Evolutionary conservation across 1,140 invertebrate genomes (phyloP).

Genomic region (Drosophila santomea): DNA sequence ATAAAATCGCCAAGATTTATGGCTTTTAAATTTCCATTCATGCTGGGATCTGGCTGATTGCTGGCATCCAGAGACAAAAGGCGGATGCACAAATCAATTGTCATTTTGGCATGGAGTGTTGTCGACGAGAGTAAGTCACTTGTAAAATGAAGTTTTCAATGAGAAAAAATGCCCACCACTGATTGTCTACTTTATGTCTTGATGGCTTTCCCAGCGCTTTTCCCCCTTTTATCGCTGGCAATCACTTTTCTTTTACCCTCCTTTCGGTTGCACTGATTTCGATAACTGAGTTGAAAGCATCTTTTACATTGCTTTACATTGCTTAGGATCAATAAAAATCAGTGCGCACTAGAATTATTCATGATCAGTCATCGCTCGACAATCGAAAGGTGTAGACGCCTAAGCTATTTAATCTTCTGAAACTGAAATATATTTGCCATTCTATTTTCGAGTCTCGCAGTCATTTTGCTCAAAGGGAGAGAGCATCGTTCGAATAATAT

Average conservation of each 20-base stretch:
- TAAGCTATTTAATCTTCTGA: constrained; percentile 28
- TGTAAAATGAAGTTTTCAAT: constrained; percentile 33
- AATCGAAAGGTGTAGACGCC: not conserved
- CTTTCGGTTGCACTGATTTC: too few relatives aligned
- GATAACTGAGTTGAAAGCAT: too few relatives aligned
- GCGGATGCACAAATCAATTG: constrained; percentile 72
- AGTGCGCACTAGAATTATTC: not conserved
- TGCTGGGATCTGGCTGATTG: constrained; percentile 48
- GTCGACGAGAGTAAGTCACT: constrained; percentile 1
- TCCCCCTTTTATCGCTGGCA: constrained; percentile 1
- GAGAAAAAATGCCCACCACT: constrained; percentile 16
- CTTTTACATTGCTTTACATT: too few relatives aligned
- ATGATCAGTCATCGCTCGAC: constrained; percentile 19
- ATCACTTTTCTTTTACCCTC: constrained; percentile 9
- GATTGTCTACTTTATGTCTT: constrained; percentile 15
- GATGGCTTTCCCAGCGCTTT: constrained; percentile 2
- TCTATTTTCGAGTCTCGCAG: constrained; percentile 34
- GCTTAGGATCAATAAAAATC: not conserved
- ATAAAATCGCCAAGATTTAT: constrained; percentile 66
- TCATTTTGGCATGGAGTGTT: constrained; percentile 16
- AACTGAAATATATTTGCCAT: constrained; percentile 21
- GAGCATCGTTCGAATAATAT: constrained; percentile 12
- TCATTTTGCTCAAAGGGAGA: constrained; percentile 13
- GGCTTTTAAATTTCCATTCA: constrained; percentile 74
- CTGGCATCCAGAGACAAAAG: constrained; percentile 19